Percentiles rank a stretch among this genome's conserved stretches.
phyloP scores from a whole-genome alignment of 2,113 vertebrate genomes.

The Odontophorus gujanensis region DNA sequence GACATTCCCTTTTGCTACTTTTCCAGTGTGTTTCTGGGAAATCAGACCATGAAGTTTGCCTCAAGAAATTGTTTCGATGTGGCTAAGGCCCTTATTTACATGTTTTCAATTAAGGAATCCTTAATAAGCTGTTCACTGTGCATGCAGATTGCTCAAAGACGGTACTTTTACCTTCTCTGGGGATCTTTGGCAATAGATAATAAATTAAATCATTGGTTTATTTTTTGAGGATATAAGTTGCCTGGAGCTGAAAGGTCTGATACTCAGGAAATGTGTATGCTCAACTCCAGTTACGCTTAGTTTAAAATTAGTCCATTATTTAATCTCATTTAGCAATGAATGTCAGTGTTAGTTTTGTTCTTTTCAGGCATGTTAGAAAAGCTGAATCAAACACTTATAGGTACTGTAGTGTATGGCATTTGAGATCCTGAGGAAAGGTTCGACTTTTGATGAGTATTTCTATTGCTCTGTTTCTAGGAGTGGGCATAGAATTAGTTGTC shows the following conservation, averaged over 20 bases:
- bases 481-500: accelerated
- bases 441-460: neutral
- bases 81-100: slow-evolving; percentile 67
- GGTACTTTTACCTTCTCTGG: slow-evolving; percentile 64
- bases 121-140: slow-evolving; percentile 74
- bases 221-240: slow-evolving; percentile 18
- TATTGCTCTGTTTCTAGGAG: neutral
- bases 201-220: slow-evolving; percentile 49
- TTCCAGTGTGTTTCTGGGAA: slow-evolving; percentile 77
- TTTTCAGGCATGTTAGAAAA: neutral
- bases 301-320: neutral
- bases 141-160: slow-evolving; percentile 58
- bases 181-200: slow-evolving; percentile 58
- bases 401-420: neutral
- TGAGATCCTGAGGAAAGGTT: neutral
- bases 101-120: slow-evolving; percentile 71
- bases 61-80: slow-evolving; percentile 68
- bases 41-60: slow-evolving; percentile 70
- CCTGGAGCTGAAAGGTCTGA: slow-evolving; percentile 14
- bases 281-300: neutral
- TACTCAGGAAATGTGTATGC: neutral
- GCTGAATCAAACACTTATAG: neutral
- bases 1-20: slow-evolving; percentile 51
- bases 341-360: neutral
- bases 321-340: neutral